Evolutionary conservation across 2,797 vertebrate genomes (phyloP), one percentile per base, ranked within the genome.

Genomic region (Danio tinwini): DNA sequence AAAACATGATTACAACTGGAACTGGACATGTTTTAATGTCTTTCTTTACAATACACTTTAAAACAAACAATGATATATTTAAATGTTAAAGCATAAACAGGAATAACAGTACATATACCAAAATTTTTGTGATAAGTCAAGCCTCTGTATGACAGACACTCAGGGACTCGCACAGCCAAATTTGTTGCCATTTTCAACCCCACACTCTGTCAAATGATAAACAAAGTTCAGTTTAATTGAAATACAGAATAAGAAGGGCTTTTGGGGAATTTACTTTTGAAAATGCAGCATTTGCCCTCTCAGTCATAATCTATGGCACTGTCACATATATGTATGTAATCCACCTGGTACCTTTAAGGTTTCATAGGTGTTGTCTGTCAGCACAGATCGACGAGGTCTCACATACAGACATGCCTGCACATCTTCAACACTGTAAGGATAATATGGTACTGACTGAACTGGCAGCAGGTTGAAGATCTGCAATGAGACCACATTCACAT

Each of bases 151-250:
- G 65, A 61, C 39, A 74, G 47, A 80, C 85, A 86, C 0, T 14
- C 5, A 53, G 77, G 78, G 7, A 8, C 9, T 64, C 21, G 61
- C 1, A 83, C 5, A 58, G 6, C 9, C 61, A 85, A 47, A 76
- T 86, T 86, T 19, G 85, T 82, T 44, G 29, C 83, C 73, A 80
- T 78, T 40, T 83, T 83, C 69, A 86, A 37, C 13, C 85, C 81
- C 53, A 78, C 74, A 21, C 14, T 40, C 85, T 86, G 65, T 81
- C 5, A 71, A 39, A 17, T 7, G 56, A 42, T 55, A 47, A 1
- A 63, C 14, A 19, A 0, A 37, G 3, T 59, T 16, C 47, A 59
- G 50, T 70, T 19, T 29, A 29, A 29, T 1, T 29, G 29, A 29
- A 29, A 29, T 29, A 0, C n/a, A 44, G 5, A n/a, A 76, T 29